phyloP scores from a whole-genome alignment of 2,888 invertebrate genomes.

The Schrankia costaestrigalis region DNA sequence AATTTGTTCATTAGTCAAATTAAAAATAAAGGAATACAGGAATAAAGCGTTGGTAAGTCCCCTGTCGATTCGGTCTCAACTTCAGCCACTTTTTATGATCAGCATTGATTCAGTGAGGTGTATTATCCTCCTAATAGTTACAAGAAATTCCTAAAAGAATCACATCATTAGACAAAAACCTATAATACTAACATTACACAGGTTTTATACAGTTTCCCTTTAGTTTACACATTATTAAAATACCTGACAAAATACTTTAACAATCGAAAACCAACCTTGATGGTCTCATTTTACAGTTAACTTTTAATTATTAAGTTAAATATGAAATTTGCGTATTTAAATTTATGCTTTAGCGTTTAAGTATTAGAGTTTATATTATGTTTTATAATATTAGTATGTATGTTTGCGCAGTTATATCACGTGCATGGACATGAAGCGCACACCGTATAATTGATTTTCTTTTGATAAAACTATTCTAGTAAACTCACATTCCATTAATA shows the following conservation, averaged over 20 bases:
- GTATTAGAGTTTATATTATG: conserved; percentile 8
- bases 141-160: too few relatives aligned
- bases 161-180: too few relatives aligned
- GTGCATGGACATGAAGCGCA: conserved; percentile 25
- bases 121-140: too few relatives aligned
- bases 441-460: conserved; percentile 37
- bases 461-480: conserved; percentile 33
- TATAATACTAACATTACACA: conserved; percentile 20
- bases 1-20: too few relatives aligned
- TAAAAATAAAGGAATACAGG: too few relatives aligned
- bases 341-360: conserved; percentile 6
- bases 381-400: conserved; percentile 7
- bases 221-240: conserved; percentile 42
- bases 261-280: conserved; percentile 7
- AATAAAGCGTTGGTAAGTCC: too few relatives aligned
- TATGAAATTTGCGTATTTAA: conserved; percentile 5
- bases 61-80: too few relatives aligned
- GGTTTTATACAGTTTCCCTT: conserved; percentile 34
- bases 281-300: not conserved
- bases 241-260: conserved; percentile 31
- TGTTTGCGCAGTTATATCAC: conserved; percentile 25
- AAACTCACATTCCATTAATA: conserved; percentile 25
- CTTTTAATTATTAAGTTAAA: conserved; percentile 1
- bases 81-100: too few relatives aligned
- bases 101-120: too few relatives aligned